These are phyloP conservation scores for Brachionus rotundiformis DNA, from an alignment of 1,140 invertebrate genomes.

Conservation along the genomic window DNA sequence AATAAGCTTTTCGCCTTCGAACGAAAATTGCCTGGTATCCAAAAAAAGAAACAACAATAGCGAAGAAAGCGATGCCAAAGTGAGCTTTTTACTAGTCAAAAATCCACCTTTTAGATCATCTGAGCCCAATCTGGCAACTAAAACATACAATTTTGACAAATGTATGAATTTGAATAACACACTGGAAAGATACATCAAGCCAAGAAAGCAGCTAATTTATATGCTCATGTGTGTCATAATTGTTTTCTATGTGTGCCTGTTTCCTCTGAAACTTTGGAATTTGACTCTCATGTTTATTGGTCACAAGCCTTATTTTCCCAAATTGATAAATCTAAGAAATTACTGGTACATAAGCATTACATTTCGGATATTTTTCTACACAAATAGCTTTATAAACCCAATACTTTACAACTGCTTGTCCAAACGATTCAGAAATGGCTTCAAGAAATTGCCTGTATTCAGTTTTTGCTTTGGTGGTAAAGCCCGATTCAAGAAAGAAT, in stretches of 20 bases:
- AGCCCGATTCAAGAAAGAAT: not conserved
- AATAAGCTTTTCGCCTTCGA: not conserved
- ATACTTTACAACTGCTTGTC: constrained; percentile 49
- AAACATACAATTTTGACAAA: not conserved
- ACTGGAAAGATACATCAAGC: constrained; percentile 29
- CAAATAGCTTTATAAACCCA: constrained; percentile 42
- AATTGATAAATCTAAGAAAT: constrained; percentile 35
- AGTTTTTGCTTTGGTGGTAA: not conserved
- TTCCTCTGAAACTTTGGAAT: constrained; percentile 49
- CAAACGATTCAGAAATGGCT: constrained; percentile 34
- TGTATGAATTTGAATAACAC: constrained; percentile 22
- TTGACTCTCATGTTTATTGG: constrained; percentile 11
- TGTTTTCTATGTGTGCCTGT: constrained; percentile 43
- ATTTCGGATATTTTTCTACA: constrained; percentile 35
- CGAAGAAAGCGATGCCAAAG: not conserved
- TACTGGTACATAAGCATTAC: constrained; percentile 43
- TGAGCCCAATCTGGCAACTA: not conserved
- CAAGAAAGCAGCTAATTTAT: constrained; percentile 16
- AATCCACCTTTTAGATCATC: not conserved
- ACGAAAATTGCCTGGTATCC: not conserved
- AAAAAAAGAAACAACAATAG: not conserved
- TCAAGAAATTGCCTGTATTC: not conserved
- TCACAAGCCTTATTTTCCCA: constrained; percentile 37
- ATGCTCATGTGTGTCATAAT: constrained; percentile 48
- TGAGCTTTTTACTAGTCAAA: not conserved